Evolutionary conservation across 2,113 vertebrate species (phyloP), one percentile per base, ranked within the genome.

Genomic region (Eptesicus fuscus): DNA sequence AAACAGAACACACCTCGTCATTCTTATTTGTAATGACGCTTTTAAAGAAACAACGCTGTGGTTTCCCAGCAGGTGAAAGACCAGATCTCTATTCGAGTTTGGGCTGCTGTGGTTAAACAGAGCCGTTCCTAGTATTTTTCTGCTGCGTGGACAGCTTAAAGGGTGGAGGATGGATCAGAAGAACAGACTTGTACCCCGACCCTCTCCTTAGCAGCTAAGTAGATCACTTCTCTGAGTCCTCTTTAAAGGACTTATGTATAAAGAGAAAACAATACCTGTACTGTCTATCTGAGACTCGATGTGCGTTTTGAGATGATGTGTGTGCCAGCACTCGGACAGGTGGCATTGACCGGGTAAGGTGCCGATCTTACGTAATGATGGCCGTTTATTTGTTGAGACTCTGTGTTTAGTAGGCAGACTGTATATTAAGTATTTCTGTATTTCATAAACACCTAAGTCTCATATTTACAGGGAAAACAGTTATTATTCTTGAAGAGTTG

Each of bases 221-320:
- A 93, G 95, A 96, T 97, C 95, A 95, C 94, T 96, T 93, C 96
- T 96, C 97, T 18, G 30, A 65, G 63, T 35, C 76, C 77, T 74
- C 96, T 97, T 88, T 96, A 97, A n/a, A 22, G 28, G 3, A 22
- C n/a, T 76, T 18, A 1, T 0, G 78, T 59, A 90, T 96, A 90
- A 78, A 97, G 96, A 97, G 96, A 96, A 86, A 96, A 94, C 95
- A 94, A 40, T 20, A 32, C 59, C 63, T 61, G 32, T 17, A n/a
- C 4, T 93, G 83, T 80, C 71, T 69, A 23, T 95, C 96, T 95
- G 96, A 86, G n/a, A 83, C 96, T 63, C 96, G 83, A 92, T 83
- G 0, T 23, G 35, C 35, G 47, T 67, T 82, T 77, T 84, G 89
- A 0, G 1, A 77, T 3, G 37, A 84, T 63, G 40, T 82, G 95